Percentiles rank a stretch among this genome's conserved stretches.
Conservation (phyloP, 23 tunicate genomes). For the Trididemnum clinides region DNA sequence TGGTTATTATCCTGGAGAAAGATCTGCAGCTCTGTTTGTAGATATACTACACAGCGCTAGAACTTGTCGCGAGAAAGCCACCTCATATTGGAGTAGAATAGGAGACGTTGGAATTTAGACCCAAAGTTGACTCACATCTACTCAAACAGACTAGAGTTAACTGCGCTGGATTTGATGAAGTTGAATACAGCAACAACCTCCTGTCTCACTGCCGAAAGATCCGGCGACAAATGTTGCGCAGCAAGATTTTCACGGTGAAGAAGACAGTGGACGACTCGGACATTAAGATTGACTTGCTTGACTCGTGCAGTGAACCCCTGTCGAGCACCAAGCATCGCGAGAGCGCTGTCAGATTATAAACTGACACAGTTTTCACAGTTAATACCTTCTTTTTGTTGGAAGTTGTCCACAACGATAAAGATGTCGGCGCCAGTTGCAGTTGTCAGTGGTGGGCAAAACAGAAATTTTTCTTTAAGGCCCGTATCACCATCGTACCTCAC, state of each 20-base stretch:
- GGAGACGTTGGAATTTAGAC: constrained; percentile 55
- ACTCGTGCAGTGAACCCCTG: too few relatives aligned
- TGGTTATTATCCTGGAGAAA: constrained; percentile 48
- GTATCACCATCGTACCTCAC: too few relatives aligned
- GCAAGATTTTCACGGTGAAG: too few relatives aligned
- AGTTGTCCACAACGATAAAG: constrained; percentile 5
- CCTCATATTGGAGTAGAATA: too few relatives aligned
- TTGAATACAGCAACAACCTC: constrained; percentile 50
- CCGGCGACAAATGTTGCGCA: too few relatives aligned
- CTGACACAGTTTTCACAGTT: too few relatives aligned
- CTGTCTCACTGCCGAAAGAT: constrained; percentile 51
- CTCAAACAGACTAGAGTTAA: too few relatives aligned
- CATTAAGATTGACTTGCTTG: too few relatives aligned
- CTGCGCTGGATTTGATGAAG: constrained; percentile 55
- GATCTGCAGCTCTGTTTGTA: constrained; percentile 61
- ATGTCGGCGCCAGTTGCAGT: constrained; percentile 20
- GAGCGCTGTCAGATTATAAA: too few relatives aligned
- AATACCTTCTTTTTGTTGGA: too few relatives aligned
- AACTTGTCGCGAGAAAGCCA: constrained; percentile 39
- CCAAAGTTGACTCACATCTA: constrained; percentile 45
- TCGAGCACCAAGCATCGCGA: too few relatives aligned
- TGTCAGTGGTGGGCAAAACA: constrained; percentile 58
- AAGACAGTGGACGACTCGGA: too few relatives aligned
- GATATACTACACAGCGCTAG: constrained; percentile 50
- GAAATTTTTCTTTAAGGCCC: constrained; percentile 54